Percentiles rank a stretch among this genome's conserved stretches.
Evolutionary conservation across 2,888 invertebrate species (phyloP).

Genomic region (Malthinus flaveolus): DNA sequence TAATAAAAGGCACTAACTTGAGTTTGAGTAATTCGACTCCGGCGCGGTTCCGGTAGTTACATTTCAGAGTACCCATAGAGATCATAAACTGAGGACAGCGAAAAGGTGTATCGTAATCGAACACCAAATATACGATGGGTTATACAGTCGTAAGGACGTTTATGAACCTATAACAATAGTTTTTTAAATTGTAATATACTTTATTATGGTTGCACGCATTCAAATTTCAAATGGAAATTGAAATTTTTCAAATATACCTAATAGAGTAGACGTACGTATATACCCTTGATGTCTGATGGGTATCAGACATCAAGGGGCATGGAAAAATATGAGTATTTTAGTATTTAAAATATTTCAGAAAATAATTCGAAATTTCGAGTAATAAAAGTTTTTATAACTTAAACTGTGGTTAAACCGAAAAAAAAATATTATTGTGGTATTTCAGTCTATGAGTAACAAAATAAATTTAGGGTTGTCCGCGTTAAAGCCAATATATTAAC

Average conservation of each 20-base stretch:
- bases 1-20: conserved; percentile 28
- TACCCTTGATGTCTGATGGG: too few relatives aligned
- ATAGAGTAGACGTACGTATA: too few relatives aligned
- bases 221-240: too few relatives aligned
- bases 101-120: conserved; percentile 43
- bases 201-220: not conserved
- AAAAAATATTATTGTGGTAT: conserved; percentile 4
- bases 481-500: conserved; percentile 34
- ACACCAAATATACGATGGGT: conserved; percentile 40
- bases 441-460: conserved; percentile 20
- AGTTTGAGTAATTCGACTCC: conserved; percentile 39
- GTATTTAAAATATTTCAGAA: too few relatives aligned
- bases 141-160: conserved; percentile 40
- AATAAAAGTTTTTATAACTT: too few relatives aligned
- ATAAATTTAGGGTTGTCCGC: conserved; percentile 26
- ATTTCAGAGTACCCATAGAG: conserved; percentile 41
- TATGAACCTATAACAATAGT: conserved; percentile 25
- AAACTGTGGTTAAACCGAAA: not conserved
- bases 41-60: conserved; percentile 49
- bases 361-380: too few relatives aligned
- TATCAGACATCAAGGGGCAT: too few relatives aligned
- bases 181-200: conserved; percentile 17
- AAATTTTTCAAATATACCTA: too few relatives aligned
- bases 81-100: conserved; percentile 46
- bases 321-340: too few relatives aligned